These are phyloP conservation scores for Harlomillsia oculata DNA, from an alignment of 1,140 invertebrate genomes.

Conservation along the genomic window DNA sequence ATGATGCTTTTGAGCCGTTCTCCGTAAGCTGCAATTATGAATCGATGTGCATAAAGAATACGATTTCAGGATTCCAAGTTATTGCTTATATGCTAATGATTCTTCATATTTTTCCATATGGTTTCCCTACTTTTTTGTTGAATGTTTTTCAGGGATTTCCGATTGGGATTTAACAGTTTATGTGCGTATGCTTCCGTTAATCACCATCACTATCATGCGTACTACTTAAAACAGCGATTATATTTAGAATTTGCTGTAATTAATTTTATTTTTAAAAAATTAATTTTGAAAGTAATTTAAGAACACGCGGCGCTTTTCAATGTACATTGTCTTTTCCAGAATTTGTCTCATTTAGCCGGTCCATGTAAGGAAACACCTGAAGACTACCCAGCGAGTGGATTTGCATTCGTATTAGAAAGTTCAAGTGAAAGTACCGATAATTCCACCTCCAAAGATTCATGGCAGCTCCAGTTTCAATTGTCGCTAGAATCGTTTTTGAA, in stretches of 20 bases:
- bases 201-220: slow-evolving; percentile 66
- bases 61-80: too few species aligned
- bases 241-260: slow-evolving; percentile 53
- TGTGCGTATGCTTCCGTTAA: slow-evolving; percentile 70
- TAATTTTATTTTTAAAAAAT: not conserved
- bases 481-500: slow-evolving; percentile 42
- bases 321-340: slow-evolving; percentile 26
- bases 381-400: slow-evolving; percentile 52
- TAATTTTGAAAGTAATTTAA: not conserved
- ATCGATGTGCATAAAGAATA: too few species aligned
- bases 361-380: slow-evolving; percentile 44
- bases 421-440: slow-evolving; percentile 38
- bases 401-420: slow-evolving; percentile 53
- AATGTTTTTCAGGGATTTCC: slow-evolving; percentile 46
- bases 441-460: too few species aligned
- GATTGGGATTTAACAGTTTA: slow-evolving; percentile 63
- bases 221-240: slow-evolving; percentile 54
- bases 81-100: too few species aligned
- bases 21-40: slow-evolving; percentile 42
- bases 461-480: too few species aligned
- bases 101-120: not conserved
- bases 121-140: slow-evolving; percentile 1
- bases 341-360: slow-evolving; percentile 43
- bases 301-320: not conserved
- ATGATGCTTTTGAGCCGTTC: slow-evolving; percentile 45